Percentiles rank a stretch among this genome's conserved stretches.
These are phyloP conservation scores for Pachyrhynchus sulphureomaculatus DNA, from an alignment of 1,140 invertebrate species.

Conservation along the genomic window DNA sequence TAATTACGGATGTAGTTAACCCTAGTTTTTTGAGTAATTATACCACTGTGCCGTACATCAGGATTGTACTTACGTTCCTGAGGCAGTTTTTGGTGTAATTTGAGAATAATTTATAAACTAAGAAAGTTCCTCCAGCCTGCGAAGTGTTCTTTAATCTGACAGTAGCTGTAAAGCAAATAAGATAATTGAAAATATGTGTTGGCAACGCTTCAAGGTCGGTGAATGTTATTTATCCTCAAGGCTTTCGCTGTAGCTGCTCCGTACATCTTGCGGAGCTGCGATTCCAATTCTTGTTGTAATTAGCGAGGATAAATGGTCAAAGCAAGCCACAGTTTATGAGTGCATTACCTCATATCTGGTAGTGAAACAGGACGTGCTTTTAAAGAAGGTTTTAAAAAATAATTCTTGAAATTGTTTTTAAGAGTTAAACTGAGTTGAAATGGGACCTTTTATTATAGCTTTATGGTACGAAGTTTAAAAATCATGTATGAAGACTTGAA, in stretches of 20 bases:
- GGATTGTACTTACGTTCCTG: constrained; percentile 6
- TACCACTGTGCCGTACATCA: background rate
- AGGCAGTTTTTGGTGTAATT: constrained; percentile 39
- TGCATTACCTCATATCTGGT: background rate
- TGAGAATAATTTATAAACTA: constrained; percentile 43
- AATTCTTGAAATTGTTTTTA: background rate
- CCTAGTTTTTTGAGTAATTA: background rate
- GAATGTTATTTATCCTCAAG: constrained; percentile 48
- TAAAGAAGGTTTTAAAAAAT: background rate
- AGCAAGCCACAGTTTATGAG: background rate
- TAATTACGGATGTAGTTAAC: too few relatives aligned
- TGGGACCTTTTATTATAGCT: too few relatives aligned
- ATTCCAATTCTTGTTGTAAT: background rate
- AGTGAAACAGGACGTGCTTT: too few relatives aligned
- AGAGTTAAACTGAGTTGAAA: too few relatives aligned
- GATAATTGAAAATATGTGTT: constrained; percentile 51
- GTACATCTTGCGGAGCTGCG: background rate
- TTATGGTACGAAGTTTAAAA: too few relatives aligned
- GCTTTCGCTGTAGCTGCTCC: background rate
- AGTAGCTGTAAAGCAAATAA: constrained; percentile 47
- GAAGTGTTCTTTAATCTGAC: constrained; percentile 49
- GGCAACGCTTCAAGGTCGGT: constrained; percentile 49
- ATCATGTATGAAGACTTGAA: too few relatives aligned
- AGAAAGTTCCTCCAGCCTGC: constrained; percentile 40
- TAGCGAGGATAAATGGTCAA: background rate